Evolutionary conservation across 2,888 invertebrate species (phyloP).

Genomic region (Sarcophaga caerulescens): DNA sequence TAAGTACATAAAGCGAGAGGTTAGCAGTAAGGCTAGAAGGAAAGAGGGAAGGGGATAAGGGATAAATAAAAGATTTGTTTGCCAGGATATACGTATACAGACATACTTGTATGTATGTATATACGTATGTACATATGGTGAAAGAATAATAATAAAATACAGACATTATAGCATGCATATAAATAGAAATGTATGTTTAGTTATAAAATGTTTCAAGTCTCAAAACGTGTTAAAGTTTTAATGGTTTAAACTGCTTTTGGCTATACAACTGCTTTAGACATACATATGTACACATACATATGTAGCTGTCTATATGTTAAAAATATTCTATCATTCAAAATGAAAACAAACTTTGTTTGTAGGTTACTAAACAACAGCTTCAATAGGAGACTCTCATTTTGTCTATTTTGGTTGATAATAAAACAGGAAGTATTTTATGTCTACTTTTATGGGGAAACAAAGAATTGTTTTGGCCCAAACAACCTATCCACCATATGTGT

Average conservation of each 20-base stretch:
- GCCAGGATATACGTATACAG: neutral
- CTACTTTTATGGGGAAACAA: neutral
- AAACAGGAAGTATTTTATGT: conserved; percentile 56
- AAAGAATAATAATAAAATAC: conserved; percentile 3
- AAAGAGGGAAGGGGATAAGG: no score
- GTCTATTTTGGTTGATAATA: conserved; percentile 24
- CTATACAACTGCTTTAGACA: neutral
- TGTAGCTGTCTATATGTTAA: neutral
- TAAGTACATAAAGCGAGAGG: neutral
- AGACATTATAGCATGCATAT: conserved; percentile 28
- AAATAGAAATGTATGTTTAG: conserved; percentile 18
- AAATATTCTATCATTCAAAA: no score
- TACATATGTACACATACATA: neutral
- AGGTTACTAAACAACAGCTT: conserved; percentile 45
- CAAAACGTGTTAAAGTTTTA: conserved; percentile 66
- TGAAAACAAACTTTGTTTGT: conserved; percentile 30
- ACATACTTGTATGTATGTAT: no score
- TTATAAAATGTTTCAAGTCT: conserved; percentile 56
- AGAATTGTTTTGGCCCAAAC: conserved; percentile 2
- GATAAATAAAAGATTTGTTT: neutral
- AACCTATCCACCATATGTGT: neutral
- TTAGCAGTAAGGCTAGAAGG: neutral
- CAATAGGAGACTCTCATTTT: neutral
- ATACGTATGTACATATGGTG: neutral
- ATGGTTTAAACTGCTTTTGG: conserved; percentile 35